Evolutionary conservation across 2,888 invertebrate genomes (phyloP), one percentile per base, ranked within the genome.

Genomic region (Parnassius apollo): DNA sequence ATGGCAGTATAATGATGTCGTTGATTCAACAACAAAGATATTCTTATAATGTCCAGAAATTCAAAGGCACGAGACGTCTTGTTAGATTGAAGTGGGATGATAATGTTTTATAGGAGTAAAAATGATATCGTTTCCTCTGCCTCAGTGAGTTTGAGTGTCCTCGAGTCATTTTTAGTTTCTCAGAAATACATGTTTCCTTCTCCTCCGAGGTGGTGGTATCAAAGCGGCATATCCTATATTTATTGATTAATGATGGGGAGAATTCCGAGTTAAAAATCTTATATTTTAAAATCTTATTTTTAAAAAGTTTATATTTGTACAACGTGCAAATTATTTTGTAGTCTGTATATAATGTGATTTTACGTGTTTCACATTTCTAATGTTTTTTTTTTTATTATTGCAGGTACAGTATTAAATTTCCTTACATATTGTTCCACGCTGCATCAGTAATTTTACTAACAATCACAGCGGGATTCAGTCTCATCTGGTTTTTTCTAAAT

Each of bases 401-500:
- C 59, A 63, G 63, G 50, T 59, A n/a, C 42, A 52, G 46, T 11
- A 4, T 42, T n/a, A 52, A 48, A 42, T 46, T 52, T 12, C 50
- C 42, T n/a, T 63, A 63, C n/a, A n/a, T 56, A 0, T 13, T 56
- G 2, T 45, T 59, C 12, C 48, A 63, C 35, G 51, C 25, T 18
- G 56, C 42, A n/a, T 59, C 63, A 9, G 22, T 63, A 0, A n/a
- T 55, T 10, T 42, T 46, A 22, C 78, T 77, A 59, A 25, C 69
- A 1, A 2, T 67, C 0, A 66, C 75, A 57, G 58, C 71, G 0
- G 49, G 49, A 13, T 65, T 73, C 2, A 59, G 62, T 22, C 42
- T 73, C 0, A 55, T 70, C 10, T 65, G 66, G 65, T 76, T 80
- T 55, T 64, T 71, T 18, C 60, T 66, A 0, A 64, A 22, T 11